Conservation (phyloP, 1,140 invertebrate species). For the Ectropis grisescens region DNA sequence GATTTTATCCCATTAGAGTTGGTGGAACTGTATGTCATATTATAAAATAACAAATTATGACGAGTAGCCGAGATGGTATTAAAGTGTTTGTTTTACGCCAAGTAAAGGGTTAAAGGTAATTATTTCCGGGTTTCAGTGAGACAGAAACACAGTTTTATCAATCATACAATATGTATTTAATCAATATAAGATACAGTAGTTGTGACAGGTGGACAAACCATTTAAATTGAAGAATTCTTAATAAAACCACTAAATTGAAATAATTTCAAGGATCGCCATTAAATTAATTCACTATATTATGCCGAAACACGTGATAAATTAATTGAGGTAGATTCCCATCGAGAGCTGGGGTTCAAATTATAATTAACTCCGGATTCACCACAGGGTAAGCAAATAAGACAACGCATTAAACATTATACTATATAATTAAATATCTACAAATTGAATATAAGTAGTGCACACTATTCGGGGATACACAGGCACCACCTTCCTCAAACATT, state of each 20-base stretch:
- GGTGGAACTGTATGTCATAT: no score
- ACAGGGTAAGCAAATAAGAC: slow-evolving; percentile 57
- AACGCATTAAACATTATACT: slow-evolving; percentile 65
- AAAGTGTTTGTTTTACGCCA: no score
- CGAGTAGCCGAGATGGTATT: no score
- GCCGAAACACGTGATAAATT: slow-evolving; percentile 67
- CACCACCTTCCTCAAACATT: slow-evolving; percentile 53
- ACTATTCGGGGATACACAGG: slow-evolving; percentile 39
- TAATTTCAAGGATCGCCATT: slow-evolving; percentile 44
- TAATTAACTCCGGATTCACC: slow-evolving; percentile 51
- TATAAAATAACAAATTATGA: no score
- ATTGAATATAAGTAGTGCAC: slow-evolving; percentile 64
- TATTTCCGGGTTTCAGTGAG: no score
- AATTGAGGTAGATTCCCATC: slow-evolving; percentile 64
- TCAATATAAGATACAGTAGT: slow-evolving; percentile 65
- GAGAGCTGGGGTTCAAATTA: slow-evolving; percentile 45
- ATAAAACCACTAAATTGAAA: slow-evolving; percentile 52
- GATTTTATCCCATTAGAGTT: no score
- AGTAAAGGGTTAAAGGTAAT: no score
- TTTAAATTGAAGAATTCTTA: slow-evolving; percentile 48
- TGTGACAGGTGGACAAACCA: slow-evolving; percentile 66
- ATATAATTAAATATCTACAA: slow-evolving; percentile 69
- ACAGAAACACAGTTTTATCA: slow-evolving; percentile 54
- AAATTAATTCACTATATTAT: slow-evolving; percentile 60
- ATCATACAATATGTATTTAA: slow-evolving; percentile 70